Base-by-base conservation (phyloP, 2,888 invertebrate genomes). In the Geotrupes spiniger region DNA sequence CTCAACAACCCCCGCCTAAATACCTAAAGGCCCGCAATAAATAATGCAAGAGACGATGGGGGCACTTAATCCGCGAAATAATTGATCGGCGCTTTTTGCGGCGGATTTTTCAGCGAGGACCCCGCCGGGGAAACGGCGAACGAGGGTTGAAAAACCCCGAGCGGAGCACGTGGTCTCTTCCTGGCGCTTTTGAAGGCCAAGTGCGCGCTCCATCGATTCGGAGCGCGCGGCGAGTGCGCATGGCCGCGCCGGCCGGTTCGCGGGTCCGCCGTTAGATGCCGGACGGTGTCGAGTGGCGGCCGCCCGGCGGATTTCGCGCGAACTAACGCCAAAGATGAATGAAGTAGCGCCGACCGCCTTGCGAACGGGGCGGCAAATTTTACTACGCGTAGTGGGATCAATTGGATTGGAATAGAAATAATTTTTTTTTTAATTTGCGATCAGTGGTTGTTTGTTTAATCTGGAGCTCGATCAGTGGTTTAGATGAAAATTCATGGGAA, bases 161-260 rank as follows among this genome's bases (percentile, higher is more conserved):
- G 65, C 56, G 59, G 25, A 42, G 6, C 64, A 63, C 65, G 63
- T 62, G 58, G 41, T 37, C 33, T 49, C 49, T 49, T 52, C 56
- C 54, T 52, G 57, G 46, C 49, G 55, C 21, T 52, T 64, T 70
- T 70, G 68, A 71, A 72, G 72, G 72, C 71, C 72, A 72, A 72
- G 71, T 66, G 67, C 69, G 62, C 57, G 67, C 68, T 69, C 54
- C 61, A 71, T 70, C 65, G 70, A 71, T 70, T 65, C 28, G 28
- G 29, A 28, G 15, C 25, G 28, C 16, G 33, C 42, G 27, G n/a
- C 38, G 42, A 14, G 38, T 43, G 53, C 51, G 43, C 49, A 50
- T 17, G 27, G 15, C 36, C 29, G 26, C n/a, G 6, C 9, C 21
- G 15, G 46, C 14, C 6, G 31, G 43, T 53, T 39, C 39, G 17